Base-by-base conservation (phyloP, 2,113 vertebrate genomes). In the Peromyscus californicus region DNA sequence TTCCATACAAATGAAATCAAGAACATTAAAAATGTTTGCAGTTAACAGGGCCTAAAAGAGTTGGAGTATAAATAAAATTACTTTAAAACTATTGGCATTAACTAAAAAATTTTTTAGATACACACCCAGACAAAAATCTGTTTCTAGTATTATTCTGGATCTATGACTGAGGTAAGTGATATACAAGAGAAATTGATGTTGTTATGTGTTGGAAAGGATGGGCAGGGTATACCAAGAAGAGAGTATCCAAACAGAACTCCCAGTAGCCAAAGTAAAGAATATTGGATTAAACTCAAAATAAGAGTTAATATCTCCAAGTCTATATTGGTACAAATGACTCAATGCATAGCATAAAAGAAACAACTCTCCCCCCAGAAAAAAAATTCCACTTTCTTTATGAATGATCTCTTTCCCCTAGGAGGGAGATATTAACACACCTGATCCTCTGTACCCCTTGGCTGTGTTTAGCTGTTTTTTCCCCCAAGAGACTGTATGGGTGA, bases 61-160 rank as follows among this genome's bases (percentile, higher is more conserved):
- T 11, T 97, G 59, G 87, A 84, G 26, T 93, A 9, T 51, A 91
- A 91, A 86, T 59, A 95, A 78, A 87, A 65, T 9, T 45, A 87
- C 45, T 65, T 80, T 29, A 87, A 78, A 91, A 69, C 26, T 54
- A 54, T 36, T 61, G 69, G 33, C 11, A n/a, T 90, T 67, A 85
- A 79, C 29, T 59, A 36, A 7, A 80, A 61, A 92, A 94, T 24
- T 26, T 16, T 86, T 82, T 42, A 91, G 82, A 24, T 67, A 75
- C 2, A 24, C 4, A 59, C 31, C 33, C 67, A 83, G 67, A 59
- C 15, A 61, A 22, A 48, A 57, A 59, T 75, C 39, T 74, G 7
- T 54, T 88, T 94, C n/a, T 63, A 80, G 74, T 29, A 63, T 84
- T 89, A 36, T 70, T 17, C 69, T 82, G 79, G 51, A 9, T 63